Base-by-base conservation (phyloP, 1,140 invertebrate genomes). In the Charaxes varanes region DNA sequence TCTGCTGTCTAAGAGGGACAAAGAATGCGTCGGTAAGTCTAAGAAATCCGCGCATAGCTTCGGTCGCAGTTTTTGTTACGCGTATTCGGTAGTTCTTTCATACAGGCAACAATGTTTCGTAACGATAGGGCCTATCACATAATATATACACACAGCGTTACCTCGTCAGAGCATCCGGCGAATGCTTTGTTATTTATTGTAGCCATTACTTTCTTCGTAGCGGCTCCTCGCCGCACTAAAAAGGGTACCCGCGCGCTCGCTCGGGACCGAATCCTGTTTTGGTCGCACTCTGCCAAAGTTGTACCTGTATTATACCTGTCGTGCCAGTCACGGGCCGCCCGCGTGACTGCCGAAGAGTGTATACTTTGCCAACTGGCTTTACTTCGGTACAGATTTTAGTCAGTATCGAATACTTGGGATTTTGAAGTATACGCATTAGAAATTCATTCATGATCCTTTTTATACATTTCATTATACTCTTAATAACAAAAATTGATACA, bases 1-100 rank as follows among this genome's bases (percentile, higher is more conserved):
- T 11, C 76, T 89, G 24, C 86, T 89, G 38, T 87, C 87, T 24
- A 85, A 85, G 40, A 87, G 84, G 65, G 85, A 86, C 48, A 87
- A 86, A 48, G 72, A 77, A 58, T 73, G 76, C 38, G 52, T 42
- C 50, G 76, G 74, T 79, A 52, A 71, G 74, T 73, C 19, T 36
- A 54, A 51, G 44, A 30, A 26, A 15, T 32, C 45, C 41, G 44
- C 50, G 60, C 28, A 64, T 60, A 13, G 41, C 38, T 56, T 46
- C 23, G 42, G 31, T 32, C 40, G 24, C 46, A 16, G 38, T 48
- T 53, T 48, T 57, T 33, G 42, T 27, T 14, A 34, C 23, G 16
- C 17, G 35, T 38, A 36, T 43, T 34, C 27, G 46, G 26, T 49
- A 34, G 49, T 52, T 32, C 38, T 49, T 41, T 52, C 41, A 43